Base-by-base conservation (phyloP, 1,140 invertebrate genomes). In the Bombus picipes region DNA sequence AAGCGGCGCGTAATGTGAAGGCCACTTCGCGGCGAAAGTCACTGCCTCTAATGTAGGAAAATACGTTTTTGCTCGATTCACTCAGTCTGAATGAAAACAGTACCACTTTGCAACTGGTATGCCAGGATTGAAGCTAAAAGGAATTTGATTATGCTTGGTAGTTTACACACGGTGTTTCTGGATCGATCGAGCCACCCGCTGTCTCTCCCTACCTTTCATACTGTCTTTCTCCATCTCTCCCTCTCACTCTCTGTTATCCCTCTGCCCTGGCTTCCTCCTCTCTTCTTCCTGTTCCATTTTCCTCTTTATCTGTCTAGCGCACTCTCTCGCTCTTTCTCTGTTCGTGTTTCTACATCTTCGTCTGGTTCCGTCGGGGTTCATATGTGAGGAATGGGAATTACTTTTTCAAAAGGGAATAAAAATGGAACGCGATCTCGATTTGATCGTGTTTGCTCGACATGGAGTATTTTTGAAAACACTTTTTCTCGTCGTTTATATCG, bases 141-240 rank as follows among this genome's bases (percentile, higher is more conserved):
- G 89, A 90, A 91, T 91, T 91, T 91, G 89, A 91, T 91, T 91
- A 91, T 91, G 89, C 87, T 91, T 81, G 87, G 85, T 91, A 89
- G 89, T 91, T 91, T 91, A 91, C 89, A 90, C 89, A 90, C 89
- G 83, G 89, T 88, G 89, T 86, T 91, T 91, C 89, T 88, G 89
- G 89, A 91, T 91, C 89, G 89, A 91, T 91, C 89, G 87, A 91
- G 89, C 89, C 78, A 65, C 79, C 68, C 82, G 77, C 86, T 85
- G 80, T 68, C 66, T 82, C 76, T 82, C 70, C 39, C n/a, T 39
- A 32, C 22, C 62, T 43, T 43, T 32, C 41, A 8, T 10, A 15
- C 70, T 32, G 39, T 28, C 41, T 59, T 68, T 53, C 62, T 59
- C 25, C 53, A 9, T 37, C 78, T 59, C 41, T 72, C 32, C 18